These are phyloP conservation scores for Phalloptychus januarius DNA, from an alignment of 2,797 vertebrate genomes.

Conservation along the genomic window DNA sequence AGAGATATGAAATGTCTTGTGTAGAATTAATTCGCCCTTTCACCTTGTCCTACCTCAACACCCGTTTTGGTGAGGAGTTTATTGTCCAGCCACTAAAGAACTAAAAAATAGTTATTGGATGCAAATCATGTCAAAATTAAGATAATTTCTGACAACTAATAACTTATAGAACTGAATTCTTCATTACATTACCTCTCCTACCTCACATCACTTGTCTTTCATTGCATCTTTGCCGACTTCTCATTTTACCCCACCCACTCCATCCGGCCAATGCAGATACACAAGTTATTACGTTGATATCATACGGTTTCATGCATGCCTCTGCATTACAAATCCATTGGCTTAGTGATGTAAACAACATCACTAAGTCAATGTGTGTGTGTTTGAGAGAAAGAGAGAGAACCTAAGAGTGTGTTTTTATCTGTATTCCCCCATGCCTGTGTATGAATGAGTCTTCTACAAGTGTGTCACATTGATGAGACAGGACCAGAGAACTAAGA, in stretches of 20 bases:
- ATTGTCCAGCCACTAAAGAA: slow-evolving; percentile 40
- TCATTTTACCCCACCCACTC: slow-evolving; percentile 3
- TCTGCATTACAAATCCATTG: slow-evolving; percentile 10
- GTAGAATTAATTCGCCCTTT: slow-evolving; percentile 39
- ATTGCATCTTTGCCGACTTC: slow-evolving; percentile 37
- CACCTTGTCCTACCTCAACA: slow-evolving; percentile 19
- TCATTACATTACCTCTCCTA: slow-evolving; percentile 41
- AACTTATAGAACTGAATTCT: slow-evolving; percentile 40
- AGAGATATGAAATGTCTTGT: slow-evolving; percentile 52
- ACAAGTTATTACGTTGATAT: slow-evolving; percentile 46
- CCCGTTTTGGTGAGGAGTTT: background rate
- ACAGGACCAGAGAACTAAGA: slow-evolving; percentile 58
- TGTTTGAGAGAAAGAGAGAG: slow-evolving; percentile 25
- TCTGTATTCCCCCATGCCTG: slow-evolving; percentile 26
- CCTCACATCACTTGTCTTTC: slow-evolving; percentile 33
- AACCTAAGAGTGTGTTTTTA: slow-evolving; percentile 32
- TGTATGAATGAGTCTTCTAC: slow-evolving; percentile 22
- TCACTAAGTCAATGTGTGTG: slow-evolving; percentile 22
- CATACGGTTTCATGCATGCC: slow-evolving; percentile 42
- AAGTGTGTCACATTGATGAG: slow-evolving; percentile 76
- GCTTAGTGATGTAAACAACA: slow-evolving; percentile 23
- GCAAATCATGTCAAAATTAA: slow-evolving; percentile 40
- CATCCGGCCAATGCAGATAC: slow-evolving; percentile 38
- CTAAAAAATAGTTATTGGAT: slow-evolving; percentile 52
- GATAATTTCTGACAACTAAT: slow-evolving; percentile 48